These are phyloP conservation scores for Helobdella robusta DNA, from an alignment of 2,888 invertebrate genomes.

Conservation along the genomic window DNA sequence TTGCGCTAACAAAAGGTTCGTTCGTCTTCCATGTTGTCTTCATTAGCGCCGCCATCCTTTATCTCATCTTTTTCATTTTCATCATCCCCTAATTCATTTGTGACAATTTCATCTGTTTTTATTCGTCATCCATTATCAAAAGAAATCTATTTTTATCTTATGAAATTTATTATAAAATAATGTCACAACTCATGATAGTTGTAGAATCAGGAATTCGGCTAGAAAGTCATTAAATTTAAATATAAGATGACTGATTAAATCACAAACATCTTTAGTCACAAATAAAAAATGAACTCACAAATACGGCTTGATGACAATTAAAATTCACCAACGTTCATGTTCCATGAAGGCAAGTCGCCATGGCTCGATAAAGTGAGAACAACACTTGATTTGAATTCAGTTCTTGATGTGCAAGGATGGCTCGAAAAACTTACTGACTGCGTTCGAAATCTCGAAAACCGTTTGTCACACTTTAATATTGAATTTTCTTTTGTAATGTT, in stretches of 20 bases:
- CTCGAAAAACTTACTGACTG: constrained; percentile 1
- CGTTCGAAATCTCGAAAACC: background rate
- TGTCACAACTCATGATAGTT: too few relatives aligned
- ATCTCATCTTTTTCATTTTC: too few relatives aligned
- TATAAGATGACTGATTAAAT: background rate
- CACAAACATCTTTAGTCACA: background rate
- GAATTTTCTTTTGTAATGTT: too few relatives aligned
- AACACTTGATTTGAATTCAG: background rate
- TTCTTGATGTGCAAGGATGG: constrained; percentile 3
- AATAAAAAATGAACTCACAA: background rate
- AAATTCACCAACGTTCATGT: background rate
- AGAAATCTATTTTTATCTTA: too few relatives aligned
- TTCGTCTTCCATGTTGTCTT: background rate
- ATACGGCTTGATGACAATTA: background rate
- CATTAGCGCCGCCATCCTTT: background rate
- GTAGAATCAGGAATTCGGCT: too few relatives aligned
- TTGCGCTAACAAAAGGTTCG: background rate
- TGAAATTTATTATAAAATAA: too few relatives aligned
- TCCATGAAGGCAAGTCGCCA: background rate
- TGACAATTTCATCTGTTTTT: too few relatives aligned
- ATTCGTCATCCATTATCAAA: too few relatives aligned
- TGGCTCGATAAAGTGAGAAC: constrained; percentile 18
- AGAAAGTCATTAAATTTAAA: background rate
- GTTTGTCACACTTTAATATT: too few relatives aligned
- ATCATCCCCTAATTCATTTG: too few relatives aligned